Percentiles rank a stretch among this genome's conserved stretches.
Evolutionary conservation across 2,113 vertebrate species (phyloP).

Genomic region (Peromyscus polionotus): DNA sequence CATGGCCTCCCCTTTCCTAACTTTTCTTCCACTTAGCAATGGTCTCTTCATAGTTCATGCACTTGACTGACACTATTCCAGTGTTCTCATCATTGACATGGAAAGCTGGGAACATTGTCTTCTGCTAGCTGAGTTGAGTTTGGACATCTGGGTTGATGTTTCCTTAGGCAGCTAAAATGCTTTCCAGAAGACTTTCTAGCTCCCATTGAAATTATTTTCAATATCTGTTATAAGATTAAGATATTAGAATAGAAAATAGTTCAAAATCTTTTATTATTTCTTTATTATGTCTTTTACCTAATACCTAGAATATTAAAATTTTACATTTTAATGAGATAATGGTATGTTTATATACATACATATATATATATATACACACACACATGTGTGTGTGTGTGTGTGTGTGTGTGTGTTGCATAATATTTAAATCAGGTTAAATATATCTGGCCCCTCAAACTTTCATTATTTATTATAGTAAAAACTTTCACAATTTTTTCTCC

Average conservation of each 20-base stretch:
- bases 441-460: not conserved
- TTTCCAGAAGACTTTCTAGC: slow-evolving; percentile 1
- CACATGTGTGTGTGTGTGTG: not conserved
- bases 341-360: no score
- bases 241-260: not conserved
- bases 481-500: not conserved
- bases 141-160: not conserved
- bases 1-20: not conserved
- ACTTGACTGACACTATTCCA: not conserved
- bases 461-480: not conserved
- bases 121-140: not conserved
- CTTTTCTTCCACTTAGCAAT: not conserved
- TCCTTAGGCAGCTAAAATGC: not conserved
- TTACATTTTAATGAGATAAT: not conserved
- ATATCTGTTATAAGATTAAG: not conserved
- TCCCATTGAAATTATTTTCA: slow-evolving; percentile 5
- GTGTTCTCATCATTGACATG: not conserved
- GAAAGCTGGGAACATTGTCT: not conserved
- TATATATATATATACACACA: no score
- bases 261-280: not conserved
- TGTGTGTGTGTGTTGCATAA: not conserved
- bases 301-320: not conserved
- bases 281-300: not conserved
- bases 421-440: not conserved
- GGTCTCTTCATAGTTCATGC: not conserved